Base-by-base conservation (phyloP, 2,113 vertebrate species). In the Oostethus manadensis region DNA sequence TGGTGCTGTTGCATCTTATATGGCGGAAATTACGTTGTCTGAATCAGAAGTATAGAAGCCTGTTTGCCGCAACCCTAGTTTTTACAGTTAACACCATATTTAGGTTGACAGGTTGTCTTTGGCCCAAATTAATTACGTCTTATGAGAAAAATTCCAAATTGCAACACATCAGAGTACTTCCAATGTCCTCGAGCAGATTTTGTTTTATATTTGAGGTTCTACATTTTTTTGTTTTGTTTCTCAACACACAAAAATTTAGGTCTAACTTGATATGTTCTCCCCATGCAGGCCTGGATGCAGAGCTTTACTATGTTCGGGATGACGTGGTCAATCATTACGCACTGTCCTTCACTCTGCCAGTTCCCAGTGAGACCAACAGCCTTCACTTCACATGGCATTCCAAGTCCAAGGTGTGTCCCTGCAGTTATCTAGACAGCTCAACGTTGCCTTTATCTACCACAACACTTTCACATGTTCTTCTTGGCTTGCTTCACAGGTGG, bases 351-450 rank as follows among this genome's bases (percentile, higher is more conserved):
- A 95, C 93, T 67, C 89, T 98, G 67, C 89, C 96, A 1, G 90
- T 98, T 66, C 93, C 95, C 74, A 94, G 91, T 0, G 95, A 99
- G 78, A 98, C 94, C 79, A 97, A 93, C 90, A 94, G 86, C 69
- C 92, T 99, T 55, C 94, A 96, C 79, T 98, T 98, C 84, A 97
- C 92, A 64, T 98, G 97, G 97, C 90, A 94, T 60, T 92, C 94
- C 0, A 97, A 92, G 84, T 91, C 87, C 68, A 97, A 94, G 91
- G 94, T 94, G 33, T 26, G 29, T 1, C 10, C n/a, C 47, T 6
- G 9, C 17, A 7, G 8, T 3, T 4, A 1, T 33, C 8, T 21
- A 7, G 18, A 21, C n/a, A 8, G 10, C 18, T 14, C 51, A 13
- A 2, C 17, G 18, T 42, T 42, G 38, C 3, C 38, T 14, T 13